Evolutionary conservation across 2,113 vertebrate genomes (phyloP).

Genomic region (Plecotus auritus): DNA sequence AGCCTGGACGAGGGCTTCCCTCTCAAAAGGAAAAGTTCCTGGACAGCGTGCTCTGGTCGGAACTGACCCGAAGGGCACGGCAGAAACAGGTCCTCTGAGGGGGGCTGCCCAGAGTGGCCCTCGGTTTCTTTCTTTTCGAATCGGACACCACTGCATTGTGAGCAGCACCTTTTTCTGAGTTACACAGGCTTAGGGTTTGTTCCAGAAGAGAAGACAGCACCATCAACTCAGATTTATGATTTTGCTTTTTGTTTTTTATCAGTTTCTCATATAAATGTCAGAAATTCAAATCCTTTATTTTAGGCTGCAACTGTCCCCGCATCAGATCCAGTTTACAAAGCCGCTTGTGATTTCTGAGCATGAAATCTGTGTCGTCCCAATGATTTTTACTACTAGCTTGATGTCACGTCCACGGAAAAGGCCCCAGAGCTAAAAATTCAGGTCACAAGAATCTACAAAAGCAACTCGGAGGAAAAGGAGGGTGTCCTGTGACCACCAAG

Average conservation of each 20-base stretch:
- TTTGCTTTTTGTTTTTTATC: background rate
- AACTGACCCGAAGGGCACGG: background rate
- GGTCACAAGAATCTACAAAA: background rate
- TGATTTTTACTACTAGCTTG: background rate
- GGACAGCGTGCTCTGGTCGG: background rate
- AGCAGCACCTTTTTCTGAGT: background rate
- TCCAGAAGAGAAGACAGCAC: background rate
- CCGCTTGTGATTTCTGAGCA: background rate
- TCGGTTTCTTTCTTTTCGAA: background rate
- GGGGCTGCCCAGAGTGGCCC: background rate
- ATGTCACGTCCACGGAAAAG: background rate
- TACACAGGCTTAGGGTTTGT: background rate
- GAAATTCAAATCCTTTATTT: slow-evolving; percentile 14
- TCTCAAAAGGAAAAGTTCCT: background rate
- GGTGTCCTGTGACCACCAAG: background rate
- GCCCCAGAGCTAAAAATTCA: background rate
- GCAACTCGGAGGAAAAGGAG: background rate
- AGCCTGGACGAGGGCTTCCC: background rate
- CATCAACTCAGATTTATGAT: background rate
- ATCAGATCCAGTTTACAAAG: slow-evolving; percentile 6
- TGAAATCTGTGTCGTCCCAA: background rate
- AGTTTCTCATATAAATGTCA: background rate
- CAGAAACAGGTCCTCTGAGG: background rate
- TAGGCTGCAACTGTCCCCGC: background rate
- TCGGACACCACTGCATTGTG: background rate